A percentile compares a stretch with the other conserved stretches of the same genome.
These are phyloP conservation scores for Apodemus speciosus DNA, from an alignment of 2,113 vertebrate species.

Conservation along the genomic window DNA sequence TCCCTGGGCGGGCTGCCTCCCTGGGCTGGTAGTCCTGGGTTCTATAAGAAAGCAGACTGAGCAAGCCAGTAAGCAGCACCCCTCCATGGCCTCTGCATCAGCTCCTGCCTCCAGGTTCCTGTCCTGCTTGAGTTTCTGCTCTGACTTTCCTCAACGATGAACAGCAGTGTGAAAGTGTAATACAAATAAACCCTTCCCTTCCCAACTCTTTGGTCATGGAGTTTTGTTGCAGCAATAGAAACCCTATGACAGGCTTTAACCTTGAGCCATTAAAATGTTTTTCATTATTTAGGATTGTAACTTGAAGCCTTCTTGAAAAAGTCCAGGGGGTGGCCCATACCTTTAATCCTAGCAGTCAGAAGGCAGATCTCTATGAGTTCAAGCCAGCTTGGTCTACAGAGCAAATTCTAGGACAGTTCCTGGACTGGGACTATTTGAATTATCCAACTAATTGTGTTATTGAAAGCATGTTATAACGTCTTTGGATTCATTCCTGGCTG, in stretches of 20 bases:
- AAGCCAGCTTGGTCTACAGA: background rate
- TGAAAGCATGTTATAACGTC: background rate
- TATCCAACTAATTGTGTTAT: background rate
- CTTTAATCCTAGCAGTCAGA: background rate
- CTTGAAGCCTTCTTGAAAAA: constrained; percentile 26
- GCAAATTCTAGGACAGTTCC: background rate
- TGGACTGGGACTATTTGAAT: background rate
- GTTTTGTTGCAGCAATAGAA: background rate
- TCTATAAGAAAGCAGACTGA: background rate
- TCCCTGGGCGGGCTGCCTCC: too few relatives aligned
- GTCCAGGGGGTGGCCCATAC: background rate
- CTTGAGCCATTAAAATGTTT: background rate
- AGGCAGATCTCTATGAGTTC: background rate
- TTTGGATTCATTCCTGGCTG: background rate
- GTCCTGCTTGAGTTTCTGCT: background rate
- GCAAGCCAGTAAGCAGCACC: background rate
- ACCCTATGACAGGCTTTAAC: background rate
- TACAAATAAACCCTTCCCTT: background rate
- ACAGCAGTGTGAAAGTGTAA: background rate
- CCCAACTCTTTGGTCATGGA: background rate
- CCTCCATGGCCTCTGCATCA: background rate
- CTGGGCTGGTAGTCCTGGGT: background rate
- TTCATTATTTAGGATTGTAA: background rate
- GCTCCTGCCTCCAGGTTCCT: background rate
- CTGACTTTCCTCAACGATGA: background rate